Evolutionary conservation across 2,888 invertebrate genomes (phyloP).

Genomic region (Drosophila rellima): DNA sequence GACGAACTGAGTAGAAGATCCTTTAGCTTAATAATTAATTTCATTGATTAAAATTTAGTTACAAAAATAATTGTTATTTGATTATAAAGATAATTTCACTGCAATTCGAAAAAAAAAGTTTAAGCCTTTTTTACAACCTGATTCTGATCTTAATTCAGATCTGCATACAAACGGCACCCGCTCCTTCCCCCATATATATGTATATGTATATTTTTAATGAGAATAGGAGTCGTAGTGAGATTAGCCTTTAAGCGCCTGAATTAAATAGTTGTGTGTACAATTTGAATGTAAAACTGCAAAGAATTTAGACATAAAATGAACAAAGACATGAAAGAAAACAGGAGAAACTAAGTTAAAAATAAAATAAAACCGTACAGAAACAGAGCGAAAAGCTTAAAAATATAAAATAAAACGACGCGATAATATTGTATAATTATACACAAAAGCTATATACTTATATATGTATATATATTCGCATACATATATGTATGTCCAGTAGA

Average conservation of each 20-base stretch:
- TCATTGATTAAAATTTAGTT: conserved; percentile 13
- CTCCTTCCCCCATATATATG: conserved; percentile 33
- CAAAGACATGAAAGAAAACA: conserved; percentile 56
- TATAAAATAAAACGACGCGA: conserved; percentile 58
- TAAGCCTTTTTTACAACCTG: not conserved
- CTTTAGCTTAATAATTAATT: conserved; percentile 15
- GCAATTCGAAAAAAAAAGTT: conserved; percentile 10
- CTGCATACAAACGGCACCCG: conserved; percentile 30
- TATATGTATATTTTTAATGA: conserved; percentile 52
- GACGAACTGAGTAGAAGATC: conserved; percentile 48
- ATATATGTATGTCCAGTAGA: conserved; percentile 70
- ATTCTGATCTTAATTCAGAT: conserved; percentile 7
- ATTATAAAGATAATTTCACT: conserved; percentile 9
- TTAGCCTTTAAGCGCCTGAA: conserved; percentile 74
- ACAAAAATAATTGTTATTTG: conserved; percentile 13
- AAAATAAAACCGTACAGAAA: conserved; percentile 40
- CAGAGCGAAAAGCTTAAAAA: conserved; percentile 61
- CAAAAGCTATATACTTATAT: conserved; percentile 57
- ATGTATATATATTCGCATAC: conserved; percentile 64
- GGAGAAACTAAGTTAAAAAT: conserved; percentile 45
- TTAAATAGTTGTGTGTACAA: conserved; percentile 69
- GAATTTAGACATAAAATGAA: conserved; percentile 81
- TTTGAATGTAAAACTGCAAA: conserved; percentile 69
- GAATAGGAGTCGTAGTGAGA: conserved; percentile 70
- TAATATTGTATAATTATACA: conserved; percentile 79